Conservation (phyloP, 1,140 invertebrate genomes). For the Eueides isabella region DNA sequence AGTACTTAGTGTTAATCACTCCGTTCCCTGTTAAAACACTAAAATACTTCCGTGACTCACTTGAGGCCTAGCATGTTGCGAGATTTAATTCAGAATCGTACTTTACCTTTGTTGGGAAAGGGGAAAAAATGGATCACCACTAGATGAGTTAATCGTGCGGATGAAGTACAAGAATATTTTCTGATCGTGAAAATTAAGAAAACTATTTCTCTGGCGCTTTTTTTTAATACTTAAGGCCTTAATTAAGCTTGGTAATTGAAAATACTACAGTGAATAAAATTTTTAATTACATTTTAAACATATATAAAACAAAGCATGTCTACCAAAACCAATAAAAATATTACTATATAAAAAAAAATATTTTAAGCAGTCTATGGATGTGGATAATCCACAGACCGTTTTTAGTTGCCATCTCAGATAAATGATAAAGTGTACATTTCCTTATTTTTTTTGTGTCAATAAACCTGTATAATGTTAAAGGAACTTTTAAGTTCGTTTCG, state of each 20-base stretch:
- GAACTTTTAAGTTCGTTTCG: conserved; percentile 43
- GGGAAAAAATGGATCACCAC: too few relatives aligned
- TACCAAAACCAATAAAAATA: background rate
- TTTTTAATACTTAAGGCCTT: background rate
- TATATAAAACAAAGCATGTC: background rate
- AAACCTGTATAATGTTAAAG: conserved; percentile 50
- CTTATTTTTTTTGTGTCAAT: conserved; percentile 51
- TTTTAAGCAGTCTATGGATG: background rate
- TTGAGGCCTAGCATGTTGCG: too few relatives aligned
- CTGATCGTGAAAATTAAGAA: conserved; percentile 42
- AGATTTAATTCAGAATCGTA: too few relatives aligned
- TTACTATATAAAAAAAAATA: background rate
- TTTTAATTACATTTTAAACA: background rate
- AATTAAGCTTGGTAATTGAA: background rate
- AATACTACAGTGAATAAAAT: too few relatives aligned
- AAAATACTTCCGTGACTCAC: too few relatives aligned
- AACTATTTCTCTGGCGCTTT: conserved; percentile 25
- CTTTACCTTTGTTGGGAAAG: too few relatives aligned
- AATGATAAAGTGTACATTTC: conserved; percentile 27
- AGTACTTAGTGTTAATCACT: too few relatives aligned
- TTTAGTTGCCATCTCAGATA: background rate
- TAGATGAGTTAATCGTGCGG: too few relatives aligned
- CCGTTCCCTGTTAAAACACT: too few relatives aligned
- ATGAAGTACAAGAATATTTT: too few relatives aligned
- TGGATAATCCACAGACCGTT: background rate